Evolutionary conservation across 2,113 vertebrate species (phyloP).

Genomic region (Tetrax tetrax): DNA sequence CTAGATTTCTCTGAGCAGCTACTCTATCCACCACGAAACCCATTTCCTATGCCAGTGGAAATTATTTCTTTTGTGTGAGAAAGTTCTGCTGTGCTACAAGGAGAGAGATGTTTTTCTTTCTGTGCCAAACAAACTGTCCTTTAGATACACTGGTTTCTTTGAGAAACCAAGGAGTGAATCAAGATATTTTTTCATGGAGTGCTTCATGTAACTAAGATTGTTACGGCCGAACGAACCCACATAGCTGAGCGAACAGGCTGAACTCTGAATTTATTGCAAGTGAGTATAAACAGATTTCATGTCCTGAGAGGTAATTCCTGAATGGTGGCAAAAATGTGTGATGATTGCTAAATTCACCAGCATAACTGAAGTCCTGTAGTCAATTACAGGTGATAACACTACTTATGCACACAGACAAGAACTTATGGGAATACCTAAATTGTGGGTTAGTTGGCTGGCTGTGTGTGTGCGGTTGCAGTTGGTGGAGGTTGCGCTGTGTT

Average conservation of each 20-base stretch:
- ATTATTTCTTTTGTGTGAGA: neutral
- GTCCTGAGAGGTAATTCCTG: constrained; percentile 38
- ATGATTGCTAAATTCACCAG: constrained; percentile 48
- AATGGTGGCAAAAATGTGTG: constrained; percentile 23
- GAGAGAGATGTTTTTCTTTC: neutral
- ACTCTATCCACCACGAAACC: neutral
- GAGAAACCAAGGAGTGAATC: neutral
- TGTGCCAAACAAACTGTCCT: neutral
- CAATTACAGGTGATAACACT: constrained; percentile 15
- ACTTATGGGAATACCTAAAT: neutral
- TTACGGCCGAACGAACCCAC: neutral
- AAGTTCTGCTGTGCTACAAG: neutral
- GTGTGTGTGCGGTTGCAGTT: neutral
- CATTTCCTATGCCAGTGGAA: neutral
- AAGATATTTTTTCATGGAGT: neutral
- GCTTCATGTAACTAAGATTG: neutral
- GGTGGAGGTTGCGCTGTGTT: neutral
- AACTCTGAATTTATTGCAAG: neutral
- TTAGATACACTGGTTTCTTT: neutral
- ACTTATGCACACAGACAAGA: neutral
- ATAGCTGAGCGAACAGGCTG: neutral
- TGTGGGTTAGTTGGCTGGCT: neutral
- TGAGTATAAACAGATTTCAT: constrained; percentile 25
- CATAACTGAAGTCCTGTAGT: constrained; percentile 12
- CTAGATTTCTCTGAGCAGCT: neutral